phyloP scores from a whole-genome alignment of 2,888 invertebrate species.

The Leucophora obtusa region DNA sequence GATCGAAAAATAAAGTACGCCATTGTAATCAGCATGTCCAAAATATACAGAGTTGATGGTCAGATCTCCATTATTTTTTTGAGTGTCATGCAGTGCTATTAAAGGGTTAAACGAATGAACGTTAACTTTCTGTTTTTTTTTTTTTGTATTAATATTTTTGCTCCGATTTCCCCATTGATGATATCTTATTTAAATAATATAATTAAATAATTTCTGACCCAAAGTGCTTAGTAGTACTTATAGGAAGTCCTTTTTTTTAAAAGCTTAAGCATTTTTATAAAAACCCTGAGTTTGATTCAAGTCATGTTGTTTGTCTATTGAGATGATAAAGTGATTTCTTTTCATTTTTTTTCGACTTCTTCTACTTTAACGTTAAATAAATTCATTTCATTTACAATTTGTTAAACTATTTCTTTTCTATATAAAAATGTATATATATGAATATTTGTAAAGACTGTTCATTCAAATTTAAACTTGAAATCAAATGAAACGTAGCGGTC shows the following conservation, averaged over 20 bases:
- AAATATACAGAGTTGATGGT: no score
- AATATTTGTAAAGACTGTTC: conserved; percentile 48
- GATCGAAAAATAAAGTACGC: no score
- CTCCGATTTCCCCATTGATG: no score
- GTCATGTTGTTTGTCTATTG: conserved; percentile 55
- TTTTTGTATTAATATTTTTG: no score
- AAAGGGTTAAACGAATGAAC: no score
- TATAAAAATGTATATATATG: not conserved
- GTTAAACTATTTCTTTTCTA: conserved; percentile 55
- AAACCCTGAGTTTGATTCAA: conserved; percentile 34
- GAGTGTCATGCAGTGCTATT: no score
- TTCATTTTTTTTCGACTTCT: conserved; percentile 31
- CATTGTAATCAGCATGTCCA: no score
- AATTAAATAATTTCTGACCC: not conserved
- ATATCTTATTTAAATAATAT: no score
- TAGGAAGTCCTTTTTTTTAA: conserved; percentile 43
- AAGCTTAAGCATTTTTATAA: conserved; percentile 41
- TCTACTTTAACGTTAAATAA: conserved; percentile 55
- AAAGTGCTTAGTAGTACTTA: not conserved
- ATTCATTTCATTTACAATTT: conserved; percentile 64
- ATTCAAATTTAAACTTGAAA: conserved; percentile 67
- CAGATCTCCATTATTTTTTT: no score
- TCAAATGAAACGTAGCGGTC: conserved; percentile 68
- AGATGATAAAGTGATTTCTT: conserved; percentile 62
- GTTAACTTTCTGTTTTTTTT: no score